Conservation (phyloP, 1,140 invertebrate species). For the Varroa destructor region DNA sequence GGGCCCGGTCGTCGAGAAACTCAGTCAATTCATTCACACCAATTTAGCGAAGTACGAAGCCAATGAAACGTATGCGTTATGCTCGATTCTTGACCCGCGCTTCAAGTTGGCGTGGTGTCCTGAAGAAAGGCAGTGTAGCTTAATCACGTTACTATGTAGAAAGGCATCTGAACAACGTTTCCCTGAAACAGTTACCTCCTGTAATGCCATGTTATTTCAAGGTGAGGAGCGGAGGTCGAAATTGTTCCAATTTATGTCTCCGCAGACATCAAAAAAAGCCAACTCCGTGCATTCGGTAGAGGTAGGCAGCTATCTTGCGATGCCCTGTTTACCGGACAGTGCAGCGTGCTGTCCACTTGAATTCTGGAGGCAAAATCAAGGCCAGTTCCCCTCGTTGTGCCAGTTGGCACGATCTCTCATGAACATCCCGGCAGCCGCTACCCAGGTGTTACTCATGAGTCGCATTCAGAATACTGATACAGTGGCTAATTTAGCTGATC, state of each 20-base stretch:
- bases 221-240: conserved; percentile 13
- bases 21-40: conserved; percentile 15
- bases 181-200: conserved; percentile 4
- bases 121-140: conserved; percentile 16
- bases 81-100: conserved; percentile 26
- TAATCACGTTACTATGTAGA: conserved; percentile 17
- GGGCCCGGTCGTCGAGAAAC: conserved; percentile 19
- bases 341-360: not conserved
- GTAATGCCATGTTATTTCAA: not conserved
- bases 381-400: conserved; percentile 16
- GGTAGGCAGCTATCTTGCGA: conserved; percentile 14
- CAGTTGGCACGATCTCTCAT: conserved; percentile 9
- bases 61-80: conserved; percentile 12
- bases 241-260: conserved; percentile 7
- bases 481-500: not conserved
- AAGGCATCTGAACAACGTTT: conserved; percentile 17
- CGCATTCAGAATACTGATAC: not conserved
- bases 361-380: conserved; percentile 19
- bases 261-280: not conserved
- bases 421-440: conserved; percentile 11
- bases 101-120: conserved; percentile 26
- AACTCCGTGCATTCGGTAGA: conserved; percentile 23
- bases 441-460: conserved; percentile 5
- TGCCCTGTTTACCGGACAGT: conserved; percentile 17
- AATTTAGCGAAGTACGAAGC: conserved; percentile 24